Base-by-base conservation (phyloP, 1,140 invertebrate species). In the Antheraea mylitta region DNA sequence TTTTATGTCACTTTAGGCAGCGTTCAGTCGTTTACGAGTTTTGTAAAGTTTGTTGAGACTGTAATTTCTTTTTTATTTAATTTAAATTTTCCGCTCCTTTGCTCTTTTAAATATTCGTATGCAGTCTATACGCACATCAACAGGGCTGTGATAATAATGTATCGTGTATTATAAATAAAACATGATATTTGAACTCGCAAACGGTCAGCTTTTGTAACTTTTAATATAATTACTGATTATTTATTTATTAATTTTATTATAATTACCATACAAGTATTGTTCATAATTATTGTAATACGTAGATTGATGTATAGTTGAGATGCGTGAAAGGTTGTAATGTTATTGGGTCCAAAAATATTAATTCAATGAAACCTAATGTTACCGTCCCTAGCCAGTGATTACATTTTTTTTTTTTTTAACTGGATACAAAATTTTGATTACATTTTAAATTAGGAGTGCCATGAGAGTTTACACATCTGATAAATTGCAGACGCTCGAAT, bases 191-290 rank as follows among this genome's bases (percentile, higher is more conserved):
- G 70, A 84, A 82, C 83, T 85, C 76, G 75, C 78, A 77, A 89
- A 76, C 76, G 80, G 73, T 78, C 75, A 72, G 70, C 78, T 78
- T 78, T 80, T 85, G 69, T 69, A 73, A 79, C 61, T 75, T 72
- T 74, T 69, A 74, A 66, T 58, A 66, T 59, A 16, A 59, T 11
- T 64, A 42, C 22, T 30, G 22, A 30, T 13, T 64, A 45, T 64
- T 64, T 66, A 66, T 66, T 68, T 76, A 81, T 78, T 80, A 78
- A 70, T 74, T 76, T 82, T 76, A 65, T 67, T 74, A 72, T 81
- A 83, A 81, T 76, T 87, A 89, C 85, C 87, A 84, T 84, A 84
- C 77, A 85, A 90, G 87, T 91, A 91, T 89, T 89, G 78, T 87
- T 78, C 69, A 77, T 75, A 67, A 74, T 80, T 77, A 81, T 79